phyloP scores from a whole-genome alignment of 2,888 invertebrate species.

The Andrena chrysosceles region DNA sequence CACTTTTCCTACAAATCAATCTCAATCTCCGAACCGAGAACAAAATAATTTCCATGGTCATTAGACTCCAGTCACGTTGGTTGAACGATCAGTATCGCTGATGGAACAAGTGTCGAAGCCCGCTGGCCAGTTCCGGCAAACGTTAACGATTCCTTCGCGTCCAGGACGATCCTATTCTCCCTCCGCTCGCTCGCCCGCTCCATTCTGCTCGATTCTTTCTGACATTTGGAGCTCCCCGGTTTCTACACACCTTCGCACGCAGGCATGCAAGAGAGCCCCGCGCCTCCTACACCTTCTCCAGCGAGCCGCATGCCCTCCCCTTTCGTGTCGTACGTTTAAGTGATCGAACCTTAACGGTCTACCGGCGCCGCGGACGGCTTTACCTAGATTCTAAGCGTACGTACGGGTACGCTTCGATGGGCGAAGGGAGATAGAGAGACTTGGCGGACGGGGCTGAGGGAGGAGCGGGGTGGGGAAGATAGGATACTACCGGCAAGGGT shows the following conservation, averaged over 20 bases:
- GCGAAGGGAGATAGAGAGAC: not conserved
- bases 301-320: slow-evolving; percentile 61
- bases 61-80: no score
- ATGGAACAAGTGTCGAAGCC: not conserved
- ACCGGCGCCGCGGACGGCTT: slow-evolving; percentile 68
- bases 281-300: slow-evolving; percentile 58
- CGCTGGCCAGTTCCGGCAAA: slow-evolving; percentile 14
- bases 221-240: slow-evolving; percentile 73
- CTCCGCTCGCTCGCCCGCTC: slow-evolving; percentile 57
- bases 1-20: no score
- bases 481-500: slow-evolving; percentile 63
- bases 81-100: not conserved
- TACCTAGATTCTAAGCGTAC: slow-evolving; percentile 71
- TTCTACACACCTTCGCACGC: slow-evolving; percentile 69
- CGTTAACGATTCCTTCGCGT: slow-evolving; percentile 37
- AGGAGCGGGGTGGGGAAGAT: slow-evolving; percentile 5
- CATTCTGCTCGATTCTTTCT: slow-evolving; percentile 73
- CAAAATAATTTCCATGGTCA: no score
- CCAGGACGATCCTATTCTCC: slow-evolving; percentile 41
- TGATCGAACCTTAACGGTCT: slow-evolving; percentile 79
- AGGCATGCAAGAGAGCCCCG: slow-evolving; percentile 49
- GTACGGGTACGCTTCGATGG: slow-evolving; percentile 37
- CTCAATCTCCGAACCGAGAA: no score
- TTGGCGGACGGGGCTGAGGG: not conserved
- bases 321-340: slow-evolving; percentile 75